Evolutionary conservation across 1,140 invertebrate genomes (phyloP), one percentile per base, ranked within the genome.

Genomic region (Diabrotica undecimpunctata): DNA sequence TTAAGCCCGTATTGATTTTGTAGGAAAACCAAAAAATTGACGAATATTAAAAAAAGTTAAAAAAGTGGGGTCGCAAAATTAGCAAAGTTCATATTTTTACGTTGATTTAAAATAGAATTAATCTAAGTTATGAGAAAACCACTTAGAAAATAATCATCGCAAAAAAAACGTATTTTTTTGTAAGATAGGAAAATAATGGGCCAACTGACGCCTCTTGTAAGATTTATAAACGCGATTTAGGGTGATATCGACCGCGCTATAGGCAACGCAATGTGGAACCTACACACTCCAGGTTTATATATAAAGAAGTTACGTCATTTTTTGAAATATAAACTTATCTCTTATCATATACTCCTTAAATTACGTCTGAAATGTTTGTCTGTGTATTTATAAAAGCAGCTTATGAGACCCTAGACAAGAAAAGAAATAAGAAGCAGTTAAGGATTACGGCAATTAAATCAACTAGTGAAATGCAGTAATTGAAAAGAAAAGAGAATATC

Each of bases 41-140:
- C 41, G 41, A 46, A 5, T 46, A 46, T 46, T 46, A 46, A 46
- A 46, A 46, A 46, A 46, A 46, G 41, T 46, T 46, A n/a, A n/a
- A 46, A 46, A 46, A n/a, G 8, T 46, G 41, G 41, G 41, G 25
- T 25, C 25, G 25, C 25, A 46, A 5, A 46, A 46, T 46, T 46
- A 46, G 8, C 3, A 46, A 46, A 46, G 41, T 46, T 46, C 41
- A 46, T 46, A 46, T 46, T 46, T 46, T n/a, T 6, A 46, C 41
- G 41, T 46, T 46, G n/a, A 46, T 46, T 46, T 46, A 46, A n/a
- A 46, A 46, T 46, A 46, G 41, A 46, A 46, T 46, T 46, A 46
- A 46, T 46, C 41, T 46, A 10, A n/a, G 25, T 25, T 25, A 25
- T 25, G 8, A 0, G 3, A 8, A 46, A 46, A n/a, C 41, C 41